Percentiles rank a stretch among this genome's conserved stretches.
These are phyloP conservation scores for Phortica okadai DNA, from an alignment of 2,888 invertebrate species.

Conservation along the genomic window DNA sequence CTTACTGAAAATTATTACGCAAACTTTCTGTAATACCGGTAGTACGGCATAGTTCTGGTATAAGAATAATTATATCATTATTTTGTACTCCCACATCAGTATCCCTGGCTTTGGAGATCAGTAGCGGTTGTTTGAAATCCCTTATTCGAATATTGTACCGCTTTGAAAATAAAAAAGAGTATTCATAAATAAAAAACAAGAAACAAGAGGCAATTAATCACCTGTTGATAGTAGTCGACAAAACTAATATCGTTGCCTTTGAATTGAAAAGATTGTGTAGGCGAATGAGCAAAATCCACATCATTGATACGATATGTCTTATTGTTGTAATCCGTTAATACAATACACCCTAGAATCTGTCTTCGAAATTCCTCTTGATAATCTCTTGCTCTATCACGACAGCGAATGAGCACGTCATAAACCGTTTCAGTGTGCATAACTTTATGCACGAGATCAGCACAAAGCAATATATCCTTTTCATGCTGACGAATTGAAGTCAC, in stretches of 20 bases:
- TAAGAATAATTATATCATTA: constrained; percentile 82
- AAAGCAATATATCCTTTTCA: constrained; percentile 86
- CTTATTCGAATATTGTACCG: constrained; percentile 83
- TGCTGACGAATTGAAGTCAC: constrained; percentile 90
- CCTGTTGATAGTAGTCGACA: constrained; percentile 82
- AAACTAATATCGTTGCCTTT: constrained; percentile 81
- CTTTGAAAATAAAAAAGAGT: constrained; percentile 63
- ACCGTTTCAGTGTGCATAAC: constrained; percentile 88
- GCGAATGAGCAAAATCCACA: constrained; percentile 81
- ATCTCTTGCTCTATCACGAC: constrained; percentile 77
- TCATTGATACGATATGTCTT: constrained; percentile 82
- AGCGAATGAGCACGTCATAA: constrained; percentile 80
- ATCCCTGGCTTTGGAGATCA: constrained; percentile 84
- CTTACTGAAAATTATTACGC: constrained; percentile 81
- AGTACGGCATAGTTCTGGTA: constrained; percentile 91
- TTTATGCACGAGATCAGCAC: constrained; percentile 89
- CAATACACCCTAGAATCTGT: constrained; percentile 78
- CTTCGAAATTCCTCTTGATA: constrained; percentile 79
- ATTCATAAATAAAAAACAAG: not conserved
- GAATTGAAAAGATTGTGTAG: constrained; percentile 81
- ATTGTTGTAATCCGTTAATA: constrained; percentile 88
- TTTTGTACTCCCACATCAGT: constrained; percentile 83
- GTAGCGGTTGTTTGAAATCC: constrained; percentile 85
- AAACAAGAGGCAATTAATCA: constrained; percentile 62
- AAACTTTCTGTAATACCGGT: constrained; percentile 88